These are phyloP conservation scores for Synchiropus splendidus DNA, from an alignment of 2,113 vertebrate species.

Conservation along the genomic window DNA sequence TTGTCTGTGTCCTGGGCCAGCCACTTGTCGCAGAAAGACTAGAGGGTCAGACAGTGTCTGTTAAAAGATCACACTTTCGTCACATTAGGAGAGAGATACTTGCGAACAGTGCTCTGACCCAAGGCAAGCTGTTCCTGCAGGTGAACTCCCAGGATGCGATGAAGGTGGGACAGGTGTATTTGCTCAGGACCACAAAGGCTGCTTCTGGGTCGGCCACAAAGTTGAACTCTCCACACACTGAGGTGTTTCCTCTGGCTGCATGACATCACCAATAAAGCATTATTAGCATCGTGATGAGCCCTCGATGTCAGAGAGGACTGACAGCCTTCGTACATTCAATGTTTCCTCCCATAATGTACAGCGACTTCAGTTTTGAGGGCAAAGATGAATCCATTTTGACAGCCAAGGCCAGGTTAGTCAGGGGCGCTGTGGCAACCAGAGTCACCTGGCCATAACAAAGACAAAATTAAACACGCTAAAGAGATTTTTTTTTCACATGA, in stretches of 20 bases:
- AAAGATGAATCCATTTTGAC: slow-evolving; percentile 58
- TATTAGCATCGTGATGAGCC: background rate
- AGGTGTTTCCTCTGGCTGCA: slow-evolving; percentile 62
- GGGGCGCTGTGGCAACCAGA: slow-evolving; percentile 54
- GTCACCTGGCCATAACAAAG: slow-evolving; percentile 31
- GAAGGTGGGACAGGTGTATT: slow-evolving; percentile 60
- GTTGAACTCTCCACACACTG: slow-evolving; percentile 65
- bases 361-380: slow-evolving; percentile 52
- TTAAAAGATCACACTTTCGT: background rate
- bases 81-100: background rate
- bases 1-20: slow-evolving; percentile 56
- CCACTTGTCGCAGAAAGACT: slow-evolving; percentile 65
- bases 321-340: slow-evolving; percentile 33
- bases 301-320: background rate
- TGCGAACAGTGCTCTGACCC: slow-evolving; percentile 44
- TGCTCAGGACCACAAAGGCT: slow-evolving; percentile 61
- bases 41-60: background rate
- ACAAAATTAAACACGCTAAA: too few species aligned
- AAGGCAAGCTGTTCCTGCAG: slow-evolving; percentile 50
- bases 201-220: slow-evolving; percentile 69
- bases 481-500: too few species aligned
- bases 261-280: slow-evolving; percentile 1
- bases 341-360: slow-evolving; percentile 73
- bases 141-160: slow-evolving; percentile 70
- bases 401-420: slow-evolving; percentile 68